phyloP scores from a whole-genome alignment of 2,888 invertebrate species.

The Phaonia tiefii region DNA sequence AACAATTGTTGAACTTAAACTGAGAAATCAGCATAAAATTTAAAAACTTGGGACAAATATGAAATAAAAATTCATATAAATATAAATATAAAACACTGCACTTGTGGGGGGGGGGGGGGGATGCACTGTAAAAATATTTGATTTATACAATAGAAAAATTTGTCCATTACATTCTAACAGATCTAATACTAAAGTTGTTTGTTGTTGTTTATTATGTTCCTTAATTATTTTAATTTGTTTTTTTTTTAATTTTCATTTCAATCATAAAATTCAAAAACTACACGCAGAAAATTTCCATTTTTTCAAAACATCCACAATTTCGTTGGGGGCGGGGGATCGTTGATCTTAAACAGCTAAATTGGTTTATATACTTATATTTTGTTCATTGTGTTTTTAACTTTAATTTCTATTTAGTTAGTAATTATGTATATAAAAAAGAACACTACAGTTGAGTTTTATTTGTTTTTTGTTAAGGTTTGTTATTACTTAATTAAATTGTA shows the following conservation, averaged over 20 bases:
- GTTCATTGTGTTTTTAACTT: conserved; percentile 1
- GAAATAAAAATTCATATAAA: neutral
- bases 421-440: conserved; percentile 30
- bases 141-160: conserved; percentile 51
- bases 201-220: neutral
- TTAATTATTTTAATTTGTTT: neutral
- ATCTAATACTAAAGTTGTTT: conserved; percentile 33
- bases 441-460: conserved; percentile 39
- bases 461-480: conserved; percentile 15
- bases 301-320: neutral
- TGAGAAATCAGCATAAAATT: neutral
- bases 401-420: conserved; percentile 27
- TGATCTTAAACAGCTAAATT: conserved; percentile 42
- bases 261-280: no score
- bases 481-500: conserved; percentile 40
- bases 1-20: no score
- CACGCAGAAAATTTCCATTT: neutral
- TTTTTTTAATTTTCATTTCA: neutral
- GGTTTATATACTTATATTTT: conserved; percentile 3
- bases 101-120: no score
- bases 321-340: neutral
- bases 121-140: conserved; percentile 60
- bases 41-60: conserved; percentile 16
- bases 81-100: conserved; percentile 52
- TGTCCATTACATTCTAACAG: conserved; percentile 15